Evolutionary conservation across 2,888 invertebrate genomes (phyloP).

Genomic region (Drosophila borborema): DNA sequence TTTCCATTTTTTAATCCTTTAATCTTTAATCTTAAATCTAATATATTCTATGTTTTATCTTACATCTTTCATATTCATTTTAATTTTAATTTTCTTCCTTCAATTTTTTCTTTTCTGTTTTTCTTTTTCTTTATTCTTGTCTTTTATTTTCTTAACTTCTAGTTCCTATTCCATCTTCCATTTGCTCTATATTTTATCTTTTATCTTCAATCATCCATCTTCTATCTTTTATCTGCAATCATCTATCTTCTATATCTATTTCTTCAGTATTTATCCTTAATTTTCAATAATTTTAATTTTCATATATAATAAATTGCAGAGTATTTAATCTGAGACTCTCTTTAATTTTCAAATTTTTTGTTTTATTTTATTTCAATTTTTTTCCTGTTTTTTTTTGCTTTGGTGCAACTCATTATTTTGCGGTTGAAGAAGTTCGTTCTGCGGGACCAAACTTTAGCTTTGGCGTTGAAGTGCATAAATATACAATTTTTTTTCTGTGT

Average conservation of each 20-base stretch:
- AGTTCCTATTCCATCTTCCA: neutral
- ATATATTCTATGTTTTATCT: neutral
- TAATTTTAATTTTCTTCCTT: no score
- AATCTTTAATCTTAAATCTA: neutral
- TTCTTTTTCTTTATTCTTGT: no score
- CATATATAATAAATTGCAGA: neutral
- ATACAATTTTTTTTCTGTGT: slow-evolving; percentile 37
- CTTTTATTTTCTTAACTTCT: neutral
- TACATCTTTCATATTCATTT: neutral
- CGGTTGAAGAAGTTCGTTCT: slow-evolving; percentile 68
- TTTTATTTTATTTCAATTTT: slow-evolving; percentile 22
- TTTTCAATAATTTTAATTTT: neutral
- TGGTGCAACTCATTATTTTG: slow-evolving; percentile 76
- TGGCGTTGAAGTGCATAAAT: slow-evolving; percentile 74
- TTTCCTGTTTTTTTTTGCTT: slow-evolving; percentile 31
- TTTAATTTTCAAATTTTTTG: neutral
- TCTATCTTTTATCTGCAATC: neutral
- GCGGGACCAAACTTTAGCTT: slow-evolving; percentile 52
- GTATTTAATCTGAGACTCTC: neutral
- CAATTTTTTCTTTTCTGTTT: no score
- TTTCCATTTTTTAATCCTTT: no score
- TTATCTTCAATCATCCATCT: neutral
- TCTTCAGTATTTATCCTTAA: neutral
- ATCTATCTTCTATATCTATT: neutral
- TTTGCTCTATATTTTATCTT: neutral